A percentile compares a stretch with the other conserved stretches of the same genome.
phyloP scores from a whole-genome alignment of 2,797 vertebrate genomes.

The Antennarius maculatus region DNA sequence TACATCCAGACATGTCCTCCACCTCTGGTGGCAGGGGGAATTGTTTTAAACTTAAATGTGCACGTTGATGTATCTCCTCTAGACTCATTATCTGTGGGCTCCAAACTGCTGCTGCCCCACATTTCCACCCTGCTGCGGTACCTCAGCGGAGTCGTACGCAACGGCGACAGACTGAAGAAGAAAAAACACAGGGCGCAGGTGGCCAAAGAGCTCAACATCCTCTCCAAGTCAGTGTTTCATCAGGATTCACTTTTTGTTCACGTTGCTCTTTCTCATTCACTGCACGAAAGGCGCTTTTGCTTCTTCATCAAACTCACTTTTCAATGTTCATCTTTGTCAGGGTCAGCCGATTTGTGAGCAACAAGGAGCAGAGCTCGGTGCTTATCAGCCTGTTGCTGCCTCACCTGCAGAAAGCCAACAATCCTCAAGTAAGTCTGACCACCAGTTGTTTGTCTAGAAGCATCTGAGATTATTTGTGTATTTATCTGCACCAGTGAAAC shows the following conservation, averaged over 20 bases:
- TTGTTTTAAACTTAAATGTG: background rate
- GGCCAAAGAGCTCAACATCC: constrained; percentile 94
- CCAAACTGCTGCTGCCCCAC: constrained; percentile 88
- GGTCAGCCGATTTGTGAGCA: constrained; percentile 92
- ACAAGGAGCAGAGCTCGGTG: constrained; percentile 91
- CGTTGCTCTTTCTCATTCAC: too few species aligned
- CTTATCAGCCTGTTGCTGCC: constrained; percentile 91
- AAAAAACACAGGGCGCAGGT: constrained; percentile 90
- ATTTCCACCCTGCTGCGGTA: constrained; percentile 90
- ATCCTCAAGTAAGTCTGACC: constrained; percentile 80
- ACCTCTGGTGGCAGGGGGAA: background rate
- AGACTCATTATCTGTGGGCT: constrained; percentile 86
- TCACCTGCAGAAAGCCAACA: constrained; percentile 87
- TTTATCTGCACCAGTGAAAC: background rate
- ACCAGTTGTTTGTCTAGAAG: background rate
- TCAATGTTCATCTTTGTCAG: constrained; percentile 64
- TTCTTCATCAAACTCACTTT: background rate
- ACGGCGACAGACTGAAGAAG: constrained; percentile 87
- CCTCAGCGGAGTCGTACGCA: constrained; percentile 87
- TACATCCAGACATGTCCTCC: background rate
- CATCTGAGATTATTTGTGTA: background rate
- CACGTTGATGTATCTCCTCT: background rate
- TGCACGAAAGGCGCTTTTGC: too few species aligned
- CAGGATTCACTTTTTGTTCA: too few species aligned
- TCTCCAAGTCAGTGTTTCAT: constrained; percentile 89